Evolutionary conservation across 1,140 invertebrate genomes (phyloP).

Genomic region (Globodera rostochiensis): DNA sequence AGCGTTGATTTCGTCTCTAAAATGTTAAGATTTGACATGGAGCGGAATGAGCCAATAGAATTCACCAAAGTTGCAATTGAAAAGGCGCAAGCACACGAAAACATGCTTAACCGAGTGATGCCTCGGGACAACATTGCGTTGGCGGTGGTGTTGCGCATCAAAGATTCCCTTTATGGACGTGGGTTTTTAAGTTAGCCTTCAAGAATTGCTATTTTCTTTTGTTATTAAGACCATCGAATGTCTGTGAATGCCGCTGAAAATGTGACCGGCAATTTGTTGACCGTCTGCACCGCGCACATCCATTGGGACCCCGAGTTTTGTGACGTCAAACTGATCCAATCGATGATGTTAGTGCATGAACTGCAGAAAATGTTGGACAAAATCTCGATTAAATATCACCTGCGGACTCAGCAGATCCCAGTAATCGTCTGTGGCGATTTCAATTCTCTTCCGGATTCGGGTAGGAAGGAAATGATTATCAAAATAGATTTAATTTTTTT

Average conservation of each 20-base stretch:
- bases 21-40: conserved; percentile 80
- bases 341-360: conserved; percentile 97
- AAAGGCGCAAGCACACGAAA: conserved; percentile 81
- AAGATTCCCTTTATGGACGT: conserved; percentile 69
- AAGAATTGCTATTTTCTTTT: conserved; percentile 59
- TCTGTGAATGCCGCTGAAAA: conserved; percentile 34
- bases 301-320: conserved; percentile 99
- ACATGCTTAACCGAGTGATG: conserved; percentile 78
- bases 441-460: conserved; percentile 95
- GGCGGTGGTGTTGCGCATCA: conserved; percentile 73
- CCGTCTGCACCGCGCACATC: conserved; percentile 97
- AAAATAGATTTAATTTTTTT: background rate
- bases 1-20: background rate
- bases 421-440: conserved; percentile 95
- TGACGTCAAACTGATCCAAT: conserved; percentile 99
- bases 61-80: conserved; percentile 94
- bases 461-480: conserved; percentile 67
- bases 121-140: conserved; percentile 98
- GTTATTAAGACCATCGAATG: conserved; percentile 69
- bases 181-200: conserved; percentile 47
- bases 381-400: conserved; percentile 30
- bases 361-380: conserved; percentile 66
- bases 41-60: conserved; percentile 92
- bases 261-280: conserved; percentile 76
- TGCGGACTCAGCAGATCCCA: conserved; percentile 75